A percentile compares a stretch with the other conserved stretches of the same genome.
Conservation (phyloP, 2,113 vertebrate genomes). For the Parus major region DNA sequence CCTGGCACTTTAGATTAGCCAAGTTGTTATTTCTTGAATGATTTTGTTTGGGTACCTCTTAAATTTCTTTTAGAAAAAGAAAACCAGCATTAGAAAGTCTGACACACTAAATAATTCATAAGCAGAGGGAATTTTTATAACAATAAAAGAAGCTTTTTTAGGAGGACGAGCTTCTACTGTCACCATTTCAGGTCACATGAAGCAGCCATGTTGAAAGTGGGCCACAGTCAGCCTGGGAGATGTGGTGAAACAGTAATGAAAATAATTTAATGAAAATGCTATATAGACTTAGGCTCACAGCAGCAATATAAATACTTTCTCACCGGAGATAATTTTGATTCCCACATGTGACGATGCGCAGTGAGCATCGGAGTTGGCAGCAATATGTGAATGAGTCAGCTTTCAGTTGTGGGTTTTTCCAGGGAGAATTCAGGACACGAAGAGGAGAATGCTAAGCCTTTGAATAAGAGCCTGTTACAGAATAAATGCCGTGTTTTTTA, state of each 20-base stretch:
- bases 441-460: not conserved
- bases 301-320: not conserved
- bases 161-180: not conserved
- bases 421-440: not conserved
- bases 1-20: conserved; percentile 1
- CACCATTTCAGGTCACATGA: not conserved
- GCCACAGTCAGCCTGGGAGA: not conserved
- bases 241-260: not conserved
- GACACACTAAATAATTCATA: not conserved
- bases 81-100: not conserved
- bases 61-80: conserved; percentile 2
- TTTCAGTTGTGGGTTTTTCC: not conserved
- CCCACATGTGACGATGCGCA: rapidly evolving
- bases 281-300: not conserved
- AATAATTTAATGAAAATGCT: not conserved
- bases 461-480: not conserved
- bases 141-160: conserved; percentile 5
- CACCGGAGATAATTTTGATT: not conserved
- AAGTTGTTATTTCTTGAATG: not conserved
- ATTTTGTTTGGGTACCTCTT: not conserved
- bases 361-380: not conserved
- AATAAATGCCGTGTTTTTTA: not conserved
- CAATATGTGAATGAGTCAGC: not conserved
- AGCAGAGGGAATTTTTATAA: conserved; percentile 21
- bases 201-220: not conserved